A percentile compares a stretch with the other conserved stretches of the same genome.
These are phyloP conservation scores for Ditula angustiorana DNA, from an alignment of 2,888 invertebrate species.

Conservation along the genomic window DNA sequence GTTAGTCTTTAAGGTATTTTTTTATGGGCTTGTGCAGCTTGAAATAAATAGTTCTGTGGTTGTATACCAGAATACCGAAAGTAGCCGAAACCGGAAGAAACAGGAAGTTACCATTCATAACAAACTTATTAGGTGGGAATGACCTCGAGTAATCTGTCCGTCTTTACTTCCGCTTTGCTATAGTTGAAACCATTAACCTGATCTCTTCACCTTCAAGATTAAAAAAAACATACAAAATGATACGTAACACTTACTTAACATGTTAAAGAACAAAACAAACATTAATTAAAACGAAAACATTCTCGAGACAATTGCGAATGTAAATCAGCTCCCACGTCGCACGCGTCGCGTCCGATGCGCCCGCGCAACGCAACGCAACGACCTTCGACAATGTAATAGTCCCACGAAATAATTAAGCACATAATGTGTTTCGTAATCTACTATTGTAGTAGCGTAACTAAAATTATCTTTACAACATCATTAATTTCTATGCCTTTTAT, in stretches of 20 bases:
- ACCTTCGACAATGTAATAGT: background rate
- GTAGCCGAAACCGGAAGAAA: too few relatives aligned
- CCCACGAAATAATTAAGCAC: slow-evolving; percentile 2
- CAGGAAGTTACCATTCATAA: too few relatives aligned
- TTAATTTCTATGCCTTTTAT: background rate
- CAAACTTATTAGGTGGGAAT: too few relatives aligned
- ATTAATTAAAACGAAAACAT: background rate
- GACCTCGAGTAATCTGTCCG: too few relatives aligned
- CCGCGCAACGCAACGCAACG: background rate
- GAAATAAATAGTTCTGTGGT: too few relatives aligned
- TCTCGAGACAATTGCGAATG: background rate
- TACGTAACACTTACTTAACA: background rate
- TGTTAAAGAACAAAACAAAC: background rate
- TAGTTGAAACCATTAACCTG: background rate
- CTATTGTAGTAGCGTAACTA: background rate
- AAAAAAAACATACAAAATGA: background rate
- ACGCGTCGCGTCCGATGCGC: background rate
- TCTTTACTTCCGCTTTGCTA: too few relatives aligned
- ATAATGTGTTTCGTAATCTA: background rate
- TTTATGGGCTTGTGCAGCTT: too few relatives aligned
- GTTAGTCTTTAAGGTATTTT: too few relatives aligned
- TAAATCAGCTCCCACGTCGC: background rate
- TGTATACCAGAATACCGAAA: too few relatives aligned
- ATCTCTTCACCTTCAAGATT: background rate
- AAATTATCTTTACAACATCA: background rate